Base-by-base conservation (phyloP, 1,140 invertebrate genomes). In the Drosophila littoralis region DNA sequence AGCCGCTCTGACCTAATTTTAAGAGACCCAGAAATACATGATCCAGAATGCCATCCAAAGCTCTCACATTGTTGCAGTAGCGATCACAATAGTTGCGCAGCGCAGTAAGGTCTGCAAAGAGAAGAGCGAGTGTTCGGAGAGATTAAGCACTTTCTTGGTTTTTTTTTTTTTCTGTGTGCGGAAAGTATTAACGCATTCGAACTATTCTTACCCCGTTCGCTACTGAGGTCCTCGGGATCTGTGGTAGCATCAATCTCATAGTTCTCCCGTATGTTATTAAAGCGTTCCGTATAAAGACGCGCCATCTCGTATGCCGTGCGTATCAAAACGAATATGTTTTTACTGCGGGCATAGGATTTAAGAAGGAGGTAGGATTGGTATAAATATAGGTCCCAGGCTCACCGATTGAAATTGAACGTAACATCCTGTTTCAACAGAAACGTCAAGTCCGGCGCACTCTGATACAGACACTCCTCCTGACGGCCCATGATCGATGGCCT, bases 211-310 rank as follows among this genome's bases (percentile, higher is more conserved):
- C 91, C 91, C 59, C 92, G 90, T 72, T 94, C 93, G 50, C 75
- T 91, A 91, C 85, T 94, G 55, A 93, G 93, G 79, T 91, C 93
- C 83, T 92, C 90, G 4, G 94, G 91, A 80, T 96, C 94, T 43
- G 94, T 94, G 17, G 93, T 93, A 54, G 95, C 93, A 90, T 97
- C 96, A 66, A 96, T 95, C 46, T 93, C 93, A 82, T 95, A 97
- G 91, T 96, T 96, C 22, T 94, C 76, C 51, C 95, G 93, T 69
- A 97, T 95, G 0, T 82, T 63, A 22, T 95, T 91, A 91, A 97
- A 96, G n/a, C 95, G 93, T 69, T 94, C 76, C 0, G 95, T 93
- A 82, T 97, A 97, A 13, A 93, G 83, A 84, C 93, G 93, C 1
- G 95, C 94, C 6, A 93, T 93, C 4, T 94, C 92, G 72, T 96